Conservation (phyloP, 2,888 invertebrate species). For the Diadegma fenestrale region DNA sequence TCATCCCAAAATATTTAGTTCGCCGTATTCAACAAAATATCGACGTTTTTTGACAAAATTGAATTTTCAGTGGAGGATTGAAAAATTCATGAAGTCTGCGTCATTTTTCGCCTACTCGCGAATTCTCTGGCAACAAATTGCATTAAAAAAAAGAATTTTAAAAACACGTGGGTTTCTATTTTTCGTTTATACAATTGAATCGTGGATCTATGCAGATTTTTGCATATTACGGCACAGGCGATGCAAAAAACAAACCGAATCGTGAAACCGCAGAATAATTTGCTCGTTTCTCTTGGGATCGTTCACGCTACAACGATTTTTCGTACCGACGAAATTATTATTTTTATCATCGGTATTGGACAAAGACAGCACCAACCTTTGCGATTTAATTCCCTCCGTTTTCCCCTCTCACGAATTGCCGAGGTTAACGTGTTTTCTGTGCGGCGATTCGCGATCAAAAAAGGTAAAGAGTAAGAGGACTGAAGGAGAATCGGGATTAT, state of each 20-base stretch:
- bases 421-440: constrained; percentile 62
- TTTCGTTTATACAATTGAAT: background rate
- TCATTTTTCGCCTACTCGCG: background rate
- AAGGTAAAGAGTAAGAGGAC: constrained; percentile 8
- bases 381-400: constrained; percentile 40
- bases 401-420: constrained; percentile 47
- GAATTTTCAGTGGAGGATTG: no score
- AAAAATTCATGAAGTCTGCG: background rate
- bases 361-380: constrained; percentile 22
- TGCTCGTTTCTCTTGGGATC: constrained; percentile 31
- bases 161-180: background rate
- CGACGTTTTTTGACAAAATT: no score
- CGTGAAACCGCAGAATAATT: constrained; percentile 24
- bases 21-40: no score
- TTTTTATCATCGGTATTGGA: constrained; percentile 31
- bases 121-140: background rate
- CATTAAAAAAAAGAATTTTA: background rate
- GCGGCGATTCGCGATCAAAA: constrained; percentile 23
- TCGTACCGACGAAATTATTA: constrained; percentile 19
- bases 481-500: constrained; percentile 44
- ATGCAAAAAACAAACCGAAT: constrained; percentile 32
- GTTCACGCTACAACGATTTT: constrained; percentile 55
- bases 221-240: background rate
- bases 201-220: background rate
- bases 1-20: no score